Evolutionary conservation across 2,797 vertebrate species (phyloP).

Genomic region (Rhabdomys pumilio): DNA sequence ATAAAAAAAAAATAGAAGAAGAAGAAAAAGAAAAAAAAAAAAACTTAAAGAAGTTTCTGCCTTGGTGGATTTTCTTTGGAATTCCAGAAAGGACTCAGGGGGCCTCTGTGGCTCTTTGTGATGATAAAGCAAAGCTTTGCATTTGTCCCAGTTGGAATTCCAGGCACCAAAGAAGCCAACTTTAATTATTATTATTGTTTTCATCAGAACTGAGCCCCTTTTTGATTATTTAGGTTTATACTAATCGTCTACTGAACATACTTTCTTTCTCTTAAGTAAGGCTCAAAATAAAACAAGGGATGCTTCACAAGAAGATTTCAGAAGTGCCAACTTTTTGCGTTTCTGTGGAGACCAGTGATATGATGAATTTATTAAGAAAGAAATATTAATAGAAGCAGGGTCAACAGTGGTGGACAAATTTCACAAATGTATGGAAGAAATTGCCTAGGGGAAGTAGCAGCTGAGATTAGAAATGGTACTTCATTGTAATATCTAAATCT

Average conservation of each 20-base stretch:
- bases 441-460: slow-evolving; percentile 66
- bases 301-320: slow-evolving; percentile 72
- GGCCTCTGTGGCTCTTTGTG: slow-evolving; percentile 82
- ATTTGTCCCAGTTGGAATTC: slow-evolving; percentile 81
- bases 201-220: slow-evolving; percentile 78
- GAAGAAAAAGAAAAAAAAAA: slow-evolving; percentile 60
- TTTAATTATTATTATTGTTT: slow-evolving; percentile 86
- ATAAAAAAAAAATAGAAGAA: slow-evolving; percentile 59
- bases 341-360: slow-evolving; percentile 59
- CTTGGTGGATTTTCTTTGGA: slow-evolving; percentile 84
- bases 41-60: slow-evolving; percentile 81
- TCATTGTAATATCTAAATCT: neutral
- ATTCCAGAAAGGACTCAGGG: slow-evolving; percentile 81
- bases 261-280: slow-evolving; percentile 21
- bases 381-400: slow-evolving; percentile 79
- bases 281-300: slow-evolving; percentile 73
- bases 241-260: slow-evolving; percentile 80
- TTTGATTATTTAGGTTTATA: slow-evolving; percentile 84
- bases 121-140: slow-evolving; percentile 84
- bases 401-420: slow-evolving; percentile 63
- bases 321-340: slow-evolving; percentile 50
- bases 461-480: slow-evolving; percentile 64
- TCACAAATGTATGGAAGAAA: slow-evolving; percentile 58
- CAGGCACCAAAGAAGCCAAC: slow-evolving; percentile 82
- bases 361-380: slow-evolving; percentile 49